Conservation (phyloP, 2,113 vertebrate genomes). For the Rousettus leschenaultii region DNA sequence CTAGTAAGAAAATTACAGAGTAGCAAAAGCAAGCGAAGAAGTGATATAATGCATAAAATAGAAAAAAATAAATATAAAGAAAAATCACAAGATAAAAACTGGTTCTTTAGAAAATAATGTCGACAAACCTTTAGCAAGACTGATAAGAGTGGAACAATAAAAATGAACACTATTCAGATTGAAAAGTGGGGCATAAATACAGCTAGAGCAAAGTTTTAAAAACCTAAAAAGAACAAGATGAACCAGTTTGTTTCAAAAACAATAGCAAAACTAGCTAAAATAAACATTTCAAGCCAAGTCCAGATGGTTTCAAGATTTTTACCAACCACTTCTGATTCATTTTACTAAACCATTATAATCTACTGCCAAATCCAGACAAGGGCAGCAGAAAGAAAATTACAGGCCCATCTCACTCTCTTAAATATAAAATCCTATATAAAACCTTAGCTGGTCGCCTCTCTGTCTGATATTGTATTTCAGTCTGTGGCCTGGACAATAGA, state of each 20-base stretch:
- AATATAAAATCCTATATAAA: neutral
- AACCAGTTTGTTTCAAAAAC: neutral
- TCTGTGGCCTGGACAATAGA: neutral
- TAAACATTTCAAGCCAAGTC: neutral
- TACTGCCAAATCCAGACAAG: neutral
- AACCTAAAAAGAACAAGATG: neutral
- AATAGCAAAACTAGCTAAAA: neutral
- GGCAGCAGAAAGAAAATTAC: neutral
- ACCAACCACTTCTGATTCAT: neutral
- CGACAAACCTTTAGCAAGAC: neutral
- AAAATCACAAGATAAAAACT: constrained; percentile 7
- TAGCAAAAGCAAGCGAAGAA: neutral
- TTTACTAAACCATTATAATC: neutral
- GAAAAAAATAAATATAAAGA: neutral
- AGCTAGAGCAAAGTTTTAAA: neutral
- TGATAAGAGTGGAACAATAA: neutral
- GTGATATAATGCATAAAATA: neutral
- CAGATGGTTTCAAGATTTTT: neutral
- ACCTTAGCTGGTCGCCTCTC: neutral
- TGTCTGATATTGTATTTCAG: neutral
- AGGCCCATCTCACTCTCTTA: neutral
- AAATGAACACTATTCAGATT: neutral
- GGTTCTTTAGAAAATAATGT: neutral
- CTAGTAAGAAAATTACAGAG: constrained; percentile 17
- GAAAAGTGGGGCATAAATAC: neutral